phyloP scores from a whole-genome alignment of 1,140 invertebrate species.

The Cherax quadricarinatus region DNA sequence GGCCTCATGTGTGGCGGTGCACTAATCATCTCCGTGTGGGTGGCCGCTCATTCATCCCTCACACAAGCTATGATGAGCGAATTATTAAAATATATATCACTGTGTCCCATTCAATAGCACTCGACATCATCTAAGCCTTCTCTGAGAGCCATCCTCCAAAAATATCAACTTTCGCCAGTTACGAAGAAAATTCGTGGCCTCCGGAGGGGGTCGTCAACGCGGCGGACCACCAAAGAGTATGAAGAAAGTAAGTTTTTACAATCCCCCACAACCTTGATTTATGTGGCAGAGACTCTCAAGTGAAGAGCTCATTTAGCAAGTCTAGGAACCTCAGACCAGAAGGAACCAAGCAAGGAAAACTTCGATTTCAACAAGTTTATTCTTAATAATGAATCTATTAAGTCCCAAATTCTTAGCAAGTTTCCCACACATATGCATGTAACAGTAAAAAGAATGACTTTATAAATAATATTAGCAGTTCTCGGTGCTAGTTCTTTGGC shows the following conservation, averaged over 20 bases:
- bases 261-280: conserved; percentile 20
- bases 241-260: conserved; percentile 21
- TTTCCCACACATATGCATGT: too few relatives aligned
- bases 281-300: conserved; percentile 10
- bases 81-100: background rate
- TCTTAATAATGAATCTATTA: background rate
- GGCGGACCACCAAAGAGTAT: conserved; percentile 39
- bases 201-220: conserved; percentile 35
- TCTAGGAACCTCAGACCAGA: background rate
- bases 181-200: background rate
- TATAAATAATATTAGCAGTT: too few relatives aligned
- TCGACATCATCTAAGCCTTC: too few relatives aligned
- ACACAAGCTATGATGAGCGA: too few relatives aligned
- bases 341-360: background rate
- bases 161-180: background rate
- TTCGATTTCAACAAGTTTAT: background rate
- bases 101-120: background rate
- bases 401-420: too few relatives aligned
- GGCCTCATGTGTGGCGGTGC: background rate
- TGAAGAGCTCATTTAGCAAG: background rate
- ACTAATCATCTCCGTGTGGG: background rate
- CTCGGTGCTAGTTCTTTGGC: too few relatives aligned
- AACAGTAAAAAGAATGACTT: too few relatives aligned
- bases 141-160: background rate
- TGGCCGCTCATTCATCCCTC: background rate